A percentile compares a stretch with the other conserved stretches of the same genome.
These are phyloP conservation scores for Reinhardtius hippoglossoides DNA, from an alignment of 2,113 vertebrate genomes.

Conservation along the genomic window DNA sequence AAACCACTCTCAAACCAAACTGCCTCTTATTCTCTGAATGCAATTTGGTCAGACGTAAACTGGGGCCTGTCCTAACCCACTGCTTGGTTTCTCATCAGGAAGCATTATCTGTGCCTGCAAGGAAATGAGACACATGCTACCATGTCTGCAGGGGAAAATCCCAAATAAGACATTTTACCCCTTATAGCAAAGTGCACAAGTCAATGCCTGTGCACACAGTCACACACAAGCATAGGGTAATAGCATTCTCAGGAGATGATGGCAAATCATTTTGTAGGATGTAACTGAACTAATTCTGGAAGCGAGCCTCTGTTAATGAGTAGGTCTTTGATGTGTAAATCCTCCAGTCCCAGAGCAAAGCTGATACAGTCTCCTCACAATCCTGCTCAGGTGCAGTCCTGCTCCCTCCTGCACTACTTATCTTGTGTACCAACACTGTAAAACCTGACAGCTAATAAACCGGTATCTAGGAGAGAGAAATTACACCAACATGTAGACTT, in stretches of 20 bases:
- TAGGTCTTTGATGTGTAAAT: constrained; percentile 81
- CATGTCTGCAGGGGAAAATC: constrained; percentile 48
- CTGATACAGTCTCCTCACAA: constrained; percentile 66
- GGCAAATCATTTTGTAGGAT: constrained; percentile 62
- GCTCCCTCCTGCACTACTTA: constrained; percentile 60
- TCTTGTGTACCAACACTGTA: constrained; percentile 47
- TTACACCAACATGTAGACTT: constrained; percentile 6
- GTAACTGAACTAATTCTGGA: constrained; percentile 74
- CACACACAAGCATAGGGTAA: neutral
- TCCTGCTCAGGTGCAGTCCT: constrained; percentile 65
- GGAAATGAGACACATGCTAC: constrained; percentile 50
- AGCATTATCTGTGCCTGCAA: constrained; percentile 47
- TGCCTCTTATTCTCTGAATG: constrained; percentile 41
- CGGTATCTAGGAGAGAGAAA: constrained; percentile 6
- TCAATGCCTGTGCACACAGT: neutral
- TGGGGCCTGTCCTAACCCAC: constrained; percentile 43
- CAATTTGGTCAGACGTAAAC: constrained; percentile 56
- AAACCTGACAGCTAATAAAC: constrained; percentile 48
- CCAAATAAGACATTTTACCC: constrained; percentile 45
- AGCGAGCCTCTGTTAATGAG: constrained; percentile 75
- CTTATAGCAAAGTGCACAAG: constrained; percentile 23
- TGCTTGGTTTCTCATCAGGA: constrained; percentile 61
- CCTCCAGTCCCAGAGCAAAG: constrained; percentile 54
- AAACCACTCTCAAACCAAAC: constrained; percentile 5
- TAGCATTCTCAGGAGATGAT: constrained; percentile 48